phyloP scores from a whole-genome alignment of 1,140 invertebrate species.

The Magallana ariakensis region DNA sequence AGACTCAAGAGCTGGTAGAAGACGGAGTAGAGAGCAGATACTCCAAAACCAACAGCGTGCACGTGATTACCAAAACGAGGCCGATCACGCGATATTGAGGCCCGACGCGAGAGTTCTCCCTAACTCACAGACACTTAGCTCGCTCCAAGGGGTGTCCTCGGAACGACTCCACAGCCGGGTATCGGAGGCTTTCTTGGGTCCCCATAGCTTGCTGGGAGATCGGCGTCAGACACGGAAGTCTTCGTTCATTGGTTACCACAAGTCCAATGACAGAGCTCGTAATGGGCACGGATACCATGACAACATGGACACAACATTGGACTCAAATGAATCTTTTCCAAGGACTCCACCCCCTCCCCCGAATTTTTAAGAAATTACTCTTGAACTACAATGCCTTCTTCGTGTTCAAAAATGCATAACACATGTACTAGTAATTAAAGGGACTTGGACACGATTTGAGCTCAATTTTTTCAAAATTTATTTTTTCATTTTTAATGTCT shows the following conservation, averaged over 20 bases:
- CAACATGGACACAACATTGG: background rate
- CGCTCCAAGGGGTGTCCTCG: background rate
- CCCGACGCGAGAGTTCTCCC: background rate
- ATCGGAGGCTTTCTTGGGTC: background rate
- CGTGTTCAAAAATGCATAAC: too few relatives aligned
- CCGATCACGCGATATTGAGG: background rate
- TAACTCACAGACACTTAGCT: background rate
- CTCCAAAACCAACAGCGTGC: background rate
- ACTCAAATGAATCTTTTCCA: conserved; percentile 2
- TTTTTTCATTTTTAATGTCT: too few relatives aligned
- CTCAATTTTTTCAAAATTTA: too few relatives aligned
- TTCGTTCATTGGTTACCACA: conserved; percentile 1
- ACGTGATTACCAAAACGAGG: background rate
- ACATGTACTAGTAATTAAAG: too few relatives aligned
- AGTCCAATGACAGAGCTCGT: background rate
- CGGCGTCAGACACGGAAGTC: background rate
- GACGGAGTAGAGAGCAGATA: background rate
- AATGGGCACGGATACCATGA: background rate
- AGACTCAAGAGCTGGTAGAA: background rate
- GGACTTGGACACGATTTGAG: too few relatives aligned
- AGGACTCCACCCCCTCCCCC: background rate
- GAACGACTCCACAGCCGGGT: background rate
- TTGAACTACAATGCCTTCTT: too few relatives aligned
- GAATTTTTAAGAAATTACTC: background rate
- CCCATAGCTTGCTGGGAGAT: conserved; percentile 11